Evolutionary conservation across 1,140 invertebrate genomes (phyloP).

Genomic region (Laupala kohalensis): DNA sequence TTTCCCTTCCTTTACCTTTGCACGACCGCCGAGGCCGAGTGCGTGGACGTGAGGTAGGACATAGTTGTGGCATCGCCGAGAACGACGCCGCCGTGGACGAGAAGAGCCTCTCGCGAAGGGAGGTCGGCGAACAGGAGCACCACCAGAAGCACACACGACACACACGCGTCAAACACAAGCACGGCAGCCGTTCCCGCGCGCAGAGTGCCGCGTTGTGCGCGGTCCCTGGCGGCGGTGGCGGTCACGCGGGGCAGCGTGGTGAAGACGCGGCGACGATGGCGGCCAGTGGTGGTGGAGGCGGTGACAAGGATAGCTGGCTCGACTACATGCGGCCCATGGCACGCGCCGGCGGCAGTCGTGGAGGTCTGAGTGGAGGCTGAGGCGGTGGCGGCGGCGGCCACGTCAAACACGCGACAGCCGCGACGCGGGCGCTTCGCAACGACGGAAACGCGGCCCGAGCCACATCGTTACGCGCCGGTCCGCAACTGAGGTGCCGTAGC

Average conservation of each 20-base stretch:
- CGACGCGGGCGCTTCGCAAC: background rate
- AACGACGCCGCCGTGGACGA: background rate
- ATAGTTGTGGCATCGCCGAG: background rate
- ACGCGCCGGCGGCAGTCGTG: no score
- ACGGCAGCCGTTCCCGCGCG: background rate
- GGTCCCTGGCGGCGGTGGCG: background rate
- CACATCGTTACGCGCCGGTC: background rate
- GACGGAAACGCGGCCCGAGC: background rate
- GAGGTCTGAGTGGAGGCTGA: background rate
- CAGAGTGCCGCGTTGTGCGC: background rate
- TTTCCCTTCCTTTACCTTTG: background rate
- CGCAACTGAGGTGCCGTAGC: background rate
- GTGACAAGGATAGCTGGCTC: no score
- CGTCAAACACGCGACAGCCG: no score
- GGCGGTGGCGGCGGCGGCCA: no score
- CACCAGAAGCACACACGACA: background rate
- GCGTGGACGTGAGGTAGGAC: background rate
- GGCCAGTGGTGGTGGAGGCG: background rate
- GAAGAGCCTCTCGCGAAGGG: background rate
- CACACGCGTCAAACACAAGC: background rate
- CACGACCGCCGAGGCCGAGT: background rate
- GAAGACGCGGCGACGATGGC: background rate
- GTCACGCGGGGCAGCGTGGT: background rate
- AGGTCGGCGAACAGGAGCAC: background rate
- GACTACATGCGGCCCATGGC: no score